These are phyloP conservation scores for Prolemur simus DNA, from an alignment of 2,113 vertebrate species.

Conservation along the genomic window DNA sequence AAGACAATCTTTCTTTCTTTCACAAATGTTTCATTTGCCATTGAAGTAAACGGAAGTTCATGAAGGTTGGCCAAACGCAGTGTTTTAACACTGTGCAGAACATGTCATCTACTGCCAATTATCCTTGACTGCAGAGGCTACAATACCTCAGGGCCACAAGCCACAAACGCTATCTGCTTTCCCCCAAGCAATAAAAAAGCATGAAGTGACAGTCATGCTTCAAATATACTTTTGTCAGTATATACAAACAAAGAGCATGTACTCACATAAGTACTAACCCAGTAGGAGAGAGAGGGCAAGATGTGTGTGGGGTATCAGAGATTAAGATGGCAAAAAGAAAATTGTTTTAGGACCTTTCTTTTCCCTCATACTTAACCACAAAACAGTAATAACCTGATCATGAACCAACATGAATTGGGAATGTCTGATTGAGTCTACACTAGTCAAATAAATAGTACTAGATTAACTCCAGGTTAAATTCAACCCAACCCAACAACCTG, in stretches of 20 bases:
- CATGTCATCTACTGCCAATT: conserved; percentile 82
- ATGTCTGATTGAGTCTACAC: not conserved
- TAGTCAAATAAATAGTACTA: not conserved
- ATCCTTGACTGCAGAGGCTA: conserved; percentile 79
- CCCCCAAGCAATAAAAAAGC: conserved; percentile 62
- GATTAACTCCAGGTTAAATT: not conserved
- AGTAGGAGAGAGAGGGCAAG: not conserved
- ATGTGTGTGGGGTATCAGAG: not conserved
- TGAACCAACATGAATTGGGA: not conserved
- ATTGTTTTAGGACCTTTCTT: not conserved
- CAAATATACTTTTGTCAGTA: conserved; percentile 47
- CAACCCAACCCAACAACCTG: not conserved
- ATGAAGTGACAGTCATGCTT: conserved; percentile 63
- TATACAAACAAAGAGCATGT: not conserved
- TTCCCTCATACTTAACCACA: not conserved
- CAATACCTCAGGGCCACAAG: conserved; percentile 78
- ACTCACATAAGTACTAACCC: not conserved
- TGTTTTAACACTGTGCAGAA: conserved; percentile 85
- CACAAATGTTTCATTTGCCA: conserved; percentile 86
- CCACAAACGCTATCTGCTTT: conserved; percentile 65
- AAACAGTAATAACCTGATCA: not conserved
- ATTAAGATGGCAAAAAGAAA: not conserved
- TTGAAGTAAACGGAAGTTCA: conserved; percentile 86
- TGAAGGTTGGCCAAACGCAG: conserved; percentile 85
- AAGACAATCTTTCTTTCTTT: conserved; percentile 90